These are phyloP conservation scores for Aspidapion aeneum DNA, from an alignment of 2,888 invertebrate genomes.

Conservation along the genomic window DNA sequence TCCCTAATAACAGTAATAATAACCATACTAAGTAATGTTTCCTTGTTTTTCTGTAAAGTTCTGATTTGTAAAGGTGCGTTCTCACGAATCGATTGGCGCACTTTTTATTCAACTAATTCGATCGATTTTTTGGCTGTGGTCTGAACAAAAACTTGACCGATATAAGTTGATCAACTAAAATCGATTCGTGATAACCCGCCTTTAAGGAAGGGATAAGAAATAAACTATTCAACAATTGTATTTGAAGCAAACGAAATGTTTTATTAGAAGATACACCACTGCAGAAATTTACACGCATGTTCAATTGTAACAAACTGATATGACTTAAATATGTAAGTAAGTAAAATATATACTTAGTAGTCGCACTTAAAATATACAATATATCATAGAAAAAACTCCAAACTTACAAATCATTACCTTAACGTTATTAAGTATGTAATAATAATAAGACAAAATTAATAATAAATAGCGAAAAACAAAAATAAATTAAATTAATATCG, in stretches of 20 bases:
- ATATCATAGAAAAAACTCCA: background rate
- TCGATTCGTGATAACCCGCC: too few species aligned
- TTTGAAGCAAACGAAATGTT: constrained; percentile 50
- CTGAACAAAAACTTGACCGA: too few species aligned
- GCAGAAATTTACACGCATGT: constrained; percentile 50
- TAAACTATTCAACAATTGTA: background rate
- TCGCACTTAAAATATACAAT: background rate
- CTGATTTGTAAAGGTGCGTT: too few species aligned
- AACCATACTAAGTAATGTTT: too few species aligned
- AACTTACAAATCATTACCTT: background rate
- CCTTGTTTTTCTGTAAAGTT: too few species aligned
- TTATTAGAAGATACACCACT: constrained; percentile 51
- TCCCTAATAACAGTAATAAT: too few species aligned
- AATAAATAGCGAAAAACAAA: too few species aligned
- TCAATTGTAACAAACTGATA: constrained; percentile 49
- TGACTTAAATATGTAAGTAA: constrained; percentile 37
- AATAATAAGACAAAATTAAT: background rate
- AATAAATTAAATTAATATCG: background rate
- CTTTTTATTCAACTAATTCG: too few species aligned
- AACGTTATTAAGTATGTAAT: background rate
- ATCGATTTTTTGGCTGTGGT: too few species aligned
- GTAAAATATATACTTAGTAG: background rate
- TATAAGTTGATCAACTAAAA: too few species aligned
- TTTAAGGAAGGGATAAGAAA: background rate
- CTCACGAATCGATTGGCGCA: too few species aligned